These are phyloP conservation scores for Piezodorus guildinii DNA, from an alignment of 1,140 invertebrate genomes.

Conservation along the genomic window DNA sequence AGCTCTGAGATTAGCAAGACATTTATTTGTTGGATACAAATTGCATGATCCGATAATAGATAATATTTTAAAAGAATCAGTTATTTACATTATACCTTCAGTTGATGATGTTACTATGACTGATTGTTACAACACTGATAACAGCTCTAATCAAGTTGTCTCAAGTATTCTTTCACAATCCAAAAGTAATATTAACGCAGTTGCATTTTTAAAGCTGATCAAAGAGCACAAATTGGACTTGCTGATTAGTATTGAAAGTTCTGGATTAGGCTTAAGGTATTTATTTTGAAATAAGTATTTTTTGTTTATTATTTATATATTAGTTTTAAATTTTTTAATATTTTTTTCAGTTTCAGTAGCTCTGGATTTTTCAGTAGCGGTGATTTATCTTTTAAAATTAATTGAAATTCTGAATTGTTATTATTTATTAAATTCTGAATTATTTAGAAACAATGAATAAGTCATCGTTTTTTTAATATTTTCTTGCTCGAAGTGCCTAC, in stretches of 20 bases:
- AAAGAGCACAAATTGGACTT: slow-evolving; percentile 40
- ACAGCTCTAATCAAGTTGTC: background rate
- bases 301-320: too few species aligned
- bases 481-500: too few species aligned
- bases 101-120: slow-evolving; percentile 23
- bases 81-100: slow-evolving; percentile 67
- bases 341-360: too few species aligned
- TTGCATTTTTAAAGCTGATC: slow-evolving; percentile 15
- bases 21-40: slow-evolving; percentile 58
- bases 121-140: slow-evolving; percentile 18
- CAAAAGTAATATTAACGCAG: background rate
- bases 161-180: background rate
- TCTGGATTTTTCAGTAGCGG: too few species aligned
- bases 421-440: too few species aligned
- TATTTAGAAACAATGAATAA: too few species aligned
- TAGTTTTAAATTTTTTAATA: too few species aligned
- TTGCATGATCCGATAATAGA: slow-evolving; percentile 49
- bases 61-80: slow-evolving; percentile 52
- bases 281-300: background rate
- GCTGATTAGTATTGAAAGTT: slow-evolving; percentile 50
- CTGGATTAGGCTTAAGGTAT: slow-evolving; percentile 44
- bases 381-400: too few species aligned
- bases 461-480: too few species aligned
- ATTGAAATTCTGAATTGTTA: too few species aligned
- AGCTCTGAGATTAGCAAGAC: slow-evolving; percentile 64